Base-by-base conservation (phyloP, 2,888 invertebrate species). In the Hydroisotoma schaefferi region DNA sequence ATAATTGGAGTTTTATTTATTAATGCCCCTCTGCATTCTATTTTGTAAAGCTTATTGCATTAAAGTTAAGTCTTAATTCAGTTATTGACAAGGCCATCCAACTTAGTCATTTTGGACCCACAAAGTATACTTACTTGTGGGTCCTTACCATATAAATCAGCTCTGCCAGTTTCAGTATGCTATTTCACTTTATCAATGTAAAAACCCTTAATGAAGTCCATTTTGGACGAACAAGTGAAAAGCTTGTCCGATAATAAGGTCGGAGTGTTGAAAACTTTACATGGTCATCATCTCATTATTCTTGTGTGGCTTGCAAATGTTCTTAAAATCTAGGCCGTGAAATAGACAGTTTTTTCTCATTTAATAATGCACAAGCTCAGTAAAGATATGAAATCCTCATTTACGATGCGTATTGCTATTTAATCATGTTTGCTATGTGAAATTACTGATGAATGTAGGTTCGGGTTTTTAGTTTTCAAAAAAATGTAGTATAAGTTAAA, bases 201-300 rank as follows among this genome's bases (percentile, higher is more conserved):
- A 47, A 52, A 37, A 52, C 18, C 18, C 26, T 53, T 53, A 53
- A 53, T 53, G 53, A 53, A 53, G 43, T 25, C 53, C 53, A 53
- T 53, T 38, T 53, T 46, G 15, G 46, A 18, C 20, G 20, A 33
- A 33, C 33, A 33, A 33, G 33, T 33, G 33, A 33, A 5, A 15
- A 18, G 40, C 20, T 40, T 18, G 15, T 40, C 40, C n/a, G 40
- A 18, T 40, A 40, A 15, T 40, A 40, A 40, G 40, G n/a, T 20
- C 15, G 5, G 40, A 40, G 40, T 8, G 33, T 33, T 33, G 33
- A 8, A 33, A 10, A 33, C 15, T 33, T 33, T n/a, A n/a, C n/a
- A n/a, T n/a, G n/a, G n/a, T n/a, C n/a, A n/a, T n/a, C n/a, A n/a
- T n/a, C n/a, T n/a, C n/a, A n/a, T n/a, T n/a, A n/a, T n/a, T n/a